phyloP scores from a whole-genome alignment of 2,113 vertebrate genomes.

The Dasypus novemcinctus region DNA sequence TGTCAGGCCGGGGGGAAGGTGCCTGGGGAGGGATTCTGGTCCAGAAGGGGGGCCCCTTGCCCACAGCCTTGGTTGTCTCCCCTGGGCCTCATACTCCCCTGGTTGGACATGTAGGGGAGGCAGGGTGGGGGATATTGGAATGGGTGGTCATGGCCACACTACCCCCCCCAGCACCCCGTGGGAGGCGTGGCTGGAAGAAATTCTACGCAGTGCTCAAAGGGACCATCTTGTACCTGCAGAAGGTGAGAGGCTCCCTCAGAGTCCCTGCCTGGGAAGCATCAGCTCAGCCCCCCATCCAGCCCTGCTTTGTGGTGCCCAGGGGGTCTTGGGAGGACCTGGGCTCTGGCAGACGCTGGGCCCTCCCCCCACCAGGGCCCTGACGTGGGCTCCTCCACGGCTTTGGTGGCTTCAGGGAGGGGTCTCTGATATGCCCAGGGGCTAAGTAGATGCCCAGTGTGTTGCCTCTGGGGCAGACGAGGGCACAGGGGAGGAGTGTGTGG shows the following conservation, averaged over 20 bases:
- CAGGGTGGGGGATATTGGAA: neutral
- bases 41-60: neutral
- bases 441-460: neutral
- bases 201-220: constrained; percentile 98
- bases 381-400: neutral
- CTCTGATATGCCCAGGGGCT: neutral
- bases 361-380: neutral
- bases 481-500: neutral
- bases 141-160: constrained; percentile 23
- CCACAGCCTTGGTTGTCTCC: neutral
- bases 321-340: neutral
- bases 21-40: neutral
- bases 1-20: constrained; percentile 19
- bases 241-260: constrained; percentile 83
- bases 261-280: neutral
- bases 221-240: constrained; percentile 96
- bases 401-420: neutral
- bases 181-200: constrained; percentile 98
- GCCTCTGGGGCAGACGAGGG: neutral
- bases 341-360: neutral
- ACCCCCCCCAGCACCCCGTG: constrained; percentile 89
- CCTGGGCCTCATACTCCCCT: neutral
- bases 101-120: neutral
- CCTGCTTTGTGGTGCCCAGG: neutral
- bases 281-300: neutral